A percentile compares a stretch with the other conserved stretches of the same genome.
These are phyloP conservation scores for Alosa sapidissima DNA, from an alignment of 2,797 vertebrate species.

Conservation along the genomic window DNA sequence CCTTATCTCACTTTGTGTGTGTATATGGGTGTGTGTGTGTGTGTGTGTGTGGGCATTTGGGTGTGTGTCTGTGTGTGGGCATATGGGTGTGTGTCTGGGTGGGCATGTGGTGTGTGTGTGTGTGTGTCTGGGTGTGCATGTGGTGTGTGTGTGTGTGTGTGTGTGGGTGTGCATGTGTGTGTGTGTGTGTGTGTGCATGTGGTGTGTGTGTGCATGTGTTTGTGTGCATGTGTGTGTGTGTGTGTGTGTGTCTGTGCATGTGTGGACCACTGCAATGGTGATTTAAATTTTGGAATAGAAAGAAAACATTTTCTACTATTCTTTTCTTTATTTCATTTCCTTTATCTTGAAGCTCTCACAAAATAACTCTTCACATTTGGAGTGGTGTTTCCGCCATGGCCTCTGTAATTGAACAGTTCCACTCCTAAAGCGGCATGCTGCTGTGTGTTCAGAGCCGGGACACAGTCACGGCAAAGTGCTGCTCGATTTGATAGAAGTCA, in stretches of 20 bases:
- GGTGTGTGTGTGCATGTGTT: too few species aligned
- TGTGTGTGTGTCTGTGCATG: too few species aligned
- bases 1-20: slow-evolving; percentile 33
- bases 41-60: neutral
- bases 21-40: neutral
- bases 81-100: neutral
- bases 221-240: too few species aligned
- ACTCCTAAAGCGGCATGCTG: neutral
- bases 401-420: neutral
- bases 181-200: too few species aligned
- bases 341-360: neutral
- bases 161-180: too few species aligned
- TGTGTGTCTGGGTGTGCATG: neutral
- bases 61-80: neutral
- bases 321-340: too few species aligned
- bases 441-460: neutral
- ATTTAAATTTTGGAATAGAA: too few species aligned
- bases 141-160: too few species aligned
- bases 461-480: neutral
- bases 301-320: too few species aligned
- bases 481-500: neutral
- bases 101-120: neutral
- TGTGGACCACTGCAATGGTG: too few species aligned
- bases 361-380: neutral
- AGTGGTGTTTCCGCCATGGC: neutral